Evolutionary conservation across 2,113 vertebrate species (phyloP).

Genomic region (Poeciliopsis turrubarensis): DNA sequence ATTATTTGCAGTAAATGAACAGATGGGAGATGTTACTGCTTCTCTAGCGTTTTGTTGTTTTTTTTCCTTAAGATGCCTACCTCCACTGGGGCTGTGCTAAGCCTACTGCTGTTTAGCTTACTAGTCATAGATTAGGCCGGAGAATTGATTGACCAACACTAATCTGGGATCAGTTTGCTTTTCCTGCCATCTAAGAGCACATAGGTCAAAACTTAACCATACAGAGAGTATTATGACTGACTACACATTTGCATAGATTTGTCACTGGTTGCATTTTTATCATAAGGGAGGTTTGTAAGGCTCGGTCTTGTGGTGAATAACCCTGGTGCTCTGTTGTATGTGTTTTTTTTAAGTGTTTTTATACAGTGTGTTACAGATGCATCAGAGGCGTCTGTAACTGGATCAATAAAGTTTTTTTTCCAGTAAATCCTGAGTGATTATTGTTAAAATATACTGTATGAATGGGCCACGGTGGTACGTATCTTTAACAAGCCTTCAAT

Average conservation of each 20-base stretch:
- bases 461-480: too few relatives aligned
- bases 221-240: slow-evolving; percentile 45
- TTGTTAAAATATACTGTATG: background rate
- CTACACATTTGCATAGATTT: slow-evolving; percentile 32
- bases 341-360: slow-evolving; percentile 73
- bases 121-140: slow-evolving; percentile 24
- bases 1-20: slow-evolving; percentile 50
- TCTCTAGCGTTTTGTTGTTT: background rate
- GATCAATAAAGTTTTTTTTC: slow-evolving; percentile 76
- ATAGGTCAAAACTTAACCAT: slow-evolving; percentile 40
- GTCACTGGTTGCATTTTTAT: slow-evolving; percentile 62
- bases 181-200: slow-evolving; percentile 3
- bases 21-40: slow-evolving; percentile 37
- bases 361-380: slow-evolving; percentile 69
- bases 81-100: slow-evolving; percentile 45
- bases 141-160: slow-evolving; percentile 48
- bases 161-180: slow-evolving; percentile 41
- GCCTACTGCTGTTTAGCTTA: slow-evolving; percentile 33
- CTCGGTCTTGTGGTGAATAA: slow-evolving; percentile 43
- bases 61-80: slow-evolving; percentile 45
- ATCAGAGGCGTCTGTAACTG: slow-evolving; percentile 53
- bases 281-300: slow-evolving; percentile 8
- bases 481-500: too few relatives aligned
- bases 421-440: slow-evolving; percentile 18
- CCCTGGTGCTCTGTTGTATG: slow-evolving; percentile 72